phyloP scores from a whole-genome alignment of 2,797 vertebrate genomes.

The Vultur gryphus region DNA sequence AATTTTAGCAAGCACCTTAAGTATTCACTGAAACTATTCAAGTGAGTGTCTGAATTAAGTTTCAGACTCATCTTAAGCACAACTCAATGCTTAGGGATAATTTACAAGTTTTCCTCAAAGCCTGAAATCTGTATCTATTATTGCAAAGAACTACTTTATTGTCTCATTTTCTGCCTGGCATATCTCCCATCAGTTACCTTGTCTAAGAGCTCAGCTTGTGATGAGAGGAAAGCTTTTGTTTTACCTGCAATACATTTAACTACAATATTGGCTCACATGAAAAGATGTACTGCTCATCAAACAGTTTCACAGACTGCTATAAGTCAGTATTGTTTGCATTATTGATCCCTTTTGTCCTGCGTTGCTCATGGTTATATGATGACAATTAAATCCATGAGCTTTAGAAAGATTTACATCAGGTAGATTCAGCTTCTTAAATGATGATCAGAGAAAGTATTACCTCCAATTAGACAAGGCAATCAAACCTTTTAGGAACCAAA shows the following conservation, averaged over 20 bases:
- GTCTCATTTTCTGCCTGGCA: constrained; percentile 41
- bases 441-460: background rate
- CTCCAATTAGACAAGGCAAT: background rate
- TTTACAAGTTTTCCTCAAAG: constrained; percentile 20
- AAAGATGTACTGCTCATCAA: background rate
- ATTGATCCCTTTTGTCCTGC: background rate
- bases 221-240: constrained; percentile 14
- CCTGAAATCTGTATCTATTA: constrained; percentile 12
- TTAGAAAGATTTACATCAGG: background rate
- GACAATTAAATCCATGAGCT: background rate
- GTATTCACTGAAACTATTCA: background rate
- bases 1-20: background rate
- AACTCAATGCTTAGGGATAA: background rate
- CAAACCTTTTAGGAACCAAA: background rate
- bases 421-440: background rate
- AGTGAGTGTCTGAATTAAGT: background rate
- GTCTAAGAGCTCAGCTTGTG: background rate
- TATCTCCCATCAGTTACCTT: constrained; percentile 34
- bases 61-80: background rate
- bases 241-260: constrained; percentile 19
- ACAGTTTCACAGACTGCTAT: background rate
- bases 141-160: constrained; percentile 10
- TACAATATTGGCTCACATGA: background rate
- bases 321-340: background rate
- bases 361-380: background rate